Percentiles rank a stretch among this genome's conserved stretches.
Conservation (phyloP, 2,888 invertebrate species). For the Orchesellides sinensis region DNA sequence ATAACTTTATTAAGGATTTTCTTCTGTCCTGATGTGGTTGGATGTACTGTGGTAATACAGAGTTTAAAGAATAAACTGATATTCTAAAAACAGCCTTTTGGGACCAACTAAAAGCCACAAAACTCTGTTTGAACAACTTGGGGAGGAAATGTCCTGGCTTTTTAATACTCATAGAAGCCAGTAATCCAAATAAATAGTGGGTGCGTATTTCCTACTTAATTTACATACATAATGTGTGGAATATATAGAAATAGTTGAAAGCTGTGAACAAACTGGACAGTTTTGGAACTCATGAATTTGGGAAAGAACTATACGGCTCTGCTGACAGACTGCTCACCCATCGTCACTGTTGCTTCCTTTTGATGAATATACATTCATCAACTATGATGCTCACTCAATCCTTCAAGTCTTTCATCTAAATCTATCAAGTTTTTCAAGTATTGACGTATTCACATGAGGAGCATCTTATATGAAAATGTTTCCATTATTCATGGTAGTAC, state of each 20-base stretch:
- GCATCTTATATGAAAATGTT: neutral
- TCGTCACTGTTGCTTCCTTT: constrained; percentile 42
- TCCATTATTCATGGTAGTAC: neutral
- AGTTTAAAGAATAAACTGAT: neutral
- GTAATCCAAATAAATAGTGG: constrained; percentile 63
- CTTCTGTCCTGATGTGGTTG: too few relatives aligned
- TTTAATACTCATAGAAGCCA: constrained; percentile 59
- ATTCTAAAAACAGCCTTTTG: neutral
- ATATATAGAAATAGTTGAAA: too few relatives aligned
- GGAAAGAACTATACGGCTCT: neutral
- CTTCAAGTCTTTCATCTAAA: constrained; percentile 49
- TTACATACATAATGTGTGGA: constrained; percentile 40
- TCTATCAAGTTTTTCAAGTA: constrained; percentile 29
- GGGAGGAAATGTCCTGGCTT: constrained; percentile 52
- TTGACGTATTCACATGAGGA: neutral
- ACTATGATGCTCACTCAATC: constrained; percentile 29
- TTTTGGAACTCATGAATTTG: neutral
- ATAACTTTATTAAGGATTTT: constrained; percentile 8
- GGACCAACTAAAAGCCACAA: constrained; percentile 41
- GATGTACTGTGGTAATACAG: too few relatives aligned
- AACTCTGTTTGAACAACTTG: constrained; percentile 50
- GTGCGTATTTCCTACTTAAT: constrained; percentile 51
- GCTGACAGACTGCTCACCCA: constrained; percentile 28
- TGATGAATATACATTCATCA: constrained; percentile 24
- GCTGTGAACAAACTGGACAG: neutral